phyloP scores from a whole-genome alignment of 2,888 invertebrate genomes.

The Hirtodrosophila cameraria region DNA sequence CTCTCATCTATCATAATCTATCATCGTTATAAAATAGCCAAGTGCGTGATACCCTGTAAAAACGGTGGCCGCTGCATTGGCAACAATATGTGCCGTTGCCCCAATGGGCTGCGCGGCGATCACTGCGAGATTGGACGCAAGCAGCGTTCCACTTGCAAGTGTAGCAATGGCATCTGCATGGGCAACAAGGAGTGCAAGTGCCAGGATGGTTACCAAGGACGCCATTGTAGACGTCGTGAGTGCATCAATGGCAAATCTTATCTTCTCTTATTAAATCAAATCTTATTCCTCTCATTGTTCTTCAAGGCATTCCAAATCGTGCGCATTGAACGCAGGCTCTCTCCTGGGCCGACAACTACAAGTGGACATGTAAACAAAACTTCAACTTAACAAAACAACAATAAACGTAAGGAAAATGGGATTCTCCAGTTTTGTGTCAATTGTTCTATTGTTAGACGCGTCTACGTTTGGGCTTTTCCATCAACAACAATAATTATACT shows the following conservation, averaged over 20 bases:
- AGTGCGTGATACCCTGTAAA: constrained; percentile 95
- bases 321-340: constrained; percentile 32
- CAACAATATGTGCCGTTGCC: constrained; percentile 95
- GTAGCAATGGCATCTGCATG: constrained; percentile 91
- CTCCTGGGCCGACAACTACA: constrained; percentile 11
- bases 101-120: constrained; percentile 92
- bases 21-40: constrained; percentile 86
- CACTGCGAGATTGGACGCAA: constrained; percentile 95
- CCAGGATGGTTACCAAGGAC: constrained; percentile 92
- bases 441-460: constrained; percentile 20
- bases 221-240: constrained; percentile 91
- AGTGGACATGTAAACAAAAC: background rate
- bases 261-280: too few relatives aligned
- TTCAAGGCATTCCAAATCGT: constrained; percentile 46
- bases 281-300: background rate
- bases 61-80: constrained; percentile 95
- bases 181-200: constrained; percentile 89
- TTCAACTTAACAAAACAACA: constrained; percentile 1
- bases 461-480: constrained; percentile 36
- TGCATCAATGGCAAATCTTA: constrained; percentile 8
- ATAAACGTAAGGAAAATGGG: background rate
- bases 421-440: too few relatives aligned
- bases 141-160: constrained; percentile 90
- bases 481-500: constrained; percentile 50
- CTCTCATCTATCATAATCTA: background rate